Evolutionary conservation across 2,888 invertebrate species (phyloP).

Genomic region (Horisme vitalbata): DNA sequence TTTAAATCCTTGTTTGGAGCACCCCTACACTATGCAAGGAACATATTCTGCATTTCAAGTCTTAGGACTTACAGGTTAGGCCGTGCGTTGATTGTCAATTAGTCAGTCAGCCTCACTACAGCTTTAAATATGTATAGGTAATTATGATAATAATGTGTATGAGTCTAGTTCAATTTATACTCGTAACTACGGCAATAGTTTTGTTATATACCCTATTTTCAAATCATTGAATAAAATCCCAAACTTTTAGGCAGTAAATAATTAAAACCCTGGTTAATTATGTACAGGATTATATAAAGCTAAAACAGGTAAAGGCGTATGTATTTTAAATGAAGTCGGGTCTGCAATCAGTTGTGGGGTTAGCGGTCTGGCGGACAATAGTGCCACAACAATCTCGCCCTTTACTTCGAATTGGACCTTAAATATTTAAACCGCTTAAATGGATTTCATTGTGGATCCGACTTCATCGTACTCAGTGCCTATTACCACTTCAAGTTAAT

Average conservation of each 20-base stretch:
- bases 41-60: no score
- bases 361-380: slow-evolving; percentile 71
- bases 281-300: slow-evolving; percentile 42
- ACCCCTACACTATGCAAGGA: no score
- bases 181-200: slow-evolving; percentile 2
- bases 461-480: slow-evolving; percentile 51
- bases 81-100: no score
- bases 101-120: no score
- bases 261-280: slow-evolving; percentile 30
- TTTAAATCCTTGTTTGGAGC: no score
- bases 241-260: slow-evolving; percentile 24
- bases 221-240: slow-evolving; percentile 1
- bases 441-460: slow-evolving; percentile 76
- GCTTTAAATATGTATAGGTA: no score
- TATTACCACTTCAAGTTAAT: no score
- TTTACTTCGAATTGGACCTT: slow-evolving; percentile 78
- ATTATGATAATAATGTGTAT: no score
- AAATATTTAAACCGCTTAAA: slow-evolving; percentile 80
- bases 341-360: slow-evolving; percentile 75
- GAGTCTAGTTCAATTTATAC: no score
- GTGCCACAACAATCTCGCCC: slow-evolving; percentile 79
- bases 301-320: slow-evolving; percentile 55
- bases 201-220: slow-evolving; percentile 5
- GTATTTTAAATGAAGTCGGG: slow-evolving; percentile 78
- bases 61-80: no score